Evolutionary conservation across 2,888 invertebrate species (phyloP).

Genomic region (Meghimatium bilineatum): DNA sequence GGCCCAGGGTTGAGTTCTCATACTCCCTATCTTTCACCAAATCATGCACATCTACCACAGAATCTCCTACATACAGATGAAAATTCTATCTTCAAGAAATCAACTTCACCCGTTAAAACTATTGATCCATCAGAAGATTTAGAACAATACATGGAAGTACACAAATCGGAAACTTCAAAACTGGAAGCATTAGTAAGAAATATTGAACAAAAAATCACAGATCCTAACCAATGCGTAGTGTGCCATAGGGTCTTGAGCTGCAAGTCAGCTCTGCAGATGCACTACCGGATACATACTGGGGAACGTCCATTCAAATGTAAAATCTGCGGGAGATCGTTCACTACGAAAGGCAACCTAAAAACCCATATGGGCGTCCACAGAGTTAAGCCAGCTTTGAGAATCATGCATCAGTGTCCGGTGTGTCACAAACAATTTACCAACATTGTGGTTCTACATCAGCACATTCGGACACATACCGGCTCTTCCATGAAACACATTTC

Average conservation of each 20-base stretch:
- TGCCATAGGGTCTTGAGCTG: constrained; percentile 97
- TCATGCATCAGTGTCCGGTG: constrained; percentile 89
- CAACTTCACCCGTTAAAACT: constrained; percentile 68
- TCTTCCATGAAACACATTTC: constrained; percentile 42
- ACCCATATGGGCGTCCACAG: constrained; percentile 99
- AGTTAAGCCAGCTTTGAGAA: constrained; percentile 89
- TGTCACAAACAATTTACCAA: constrained; percentile 98
- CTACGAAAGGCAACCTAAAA: constrained; percentile 99
- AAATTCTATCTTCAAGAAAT: constrained; percentile 58
- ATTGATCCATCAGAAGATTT: constrained; percentile 74
- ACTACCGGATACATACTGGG: constrained; percentile 83
- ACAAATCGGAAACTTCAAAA: constrained; percentile 97
- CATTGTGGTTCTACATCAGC: constrained; percentile 93
- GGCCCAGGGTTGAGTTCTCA: constrained; percentile 53
- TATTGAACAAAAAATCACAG: constrained; percentile 91
- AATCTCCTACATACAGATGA: constrained; percentile 52
- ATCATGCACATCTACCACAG: constrained; percentile 46
- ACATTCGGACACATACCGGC: constrained; percentile 88
- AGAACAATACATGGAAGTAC: constrained; percentile 88
- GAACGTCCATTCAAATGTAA: constrained; percentile 77
- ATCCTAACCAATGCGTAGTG: constrained; percentile 98
- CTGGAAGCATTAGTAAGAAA: constrained; percentile 96
- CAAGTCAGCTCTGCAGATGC: constrained; percentile 98
- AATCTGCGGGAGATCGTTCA: constrained; percentile 89
- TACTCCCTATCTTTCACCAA: constrained; percentile 50